A percentile compares a stretch with the other conserved stretches of the same genome.
These are phyloP conservation scores for Ectemnius lituratus DNA, from an alignment of 2,888 invertebrate species.

Conservation along the genomic window DNA sequence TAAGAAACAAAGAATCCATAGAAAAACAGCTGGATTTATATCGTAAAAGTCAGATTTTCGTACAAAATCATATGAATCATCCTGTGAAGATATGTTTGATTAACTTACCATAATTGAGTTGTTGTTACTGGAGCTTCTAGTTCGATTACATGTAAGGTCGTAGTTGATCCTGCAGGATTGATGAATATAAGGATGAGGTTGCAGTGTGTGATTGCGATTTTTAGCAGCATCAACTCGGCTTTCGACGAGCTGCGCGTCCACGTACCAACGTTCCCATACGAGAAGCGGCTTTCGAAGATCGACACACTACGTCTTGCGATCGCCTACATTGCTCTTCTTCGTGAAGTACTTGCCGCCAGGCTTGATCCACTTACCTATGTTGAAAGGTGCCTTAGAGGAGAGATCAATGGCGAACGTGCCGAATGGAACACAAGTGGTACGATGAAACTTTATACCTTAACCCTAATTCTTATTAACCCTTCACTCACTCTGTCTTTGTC, in stretches of 20 bases:
- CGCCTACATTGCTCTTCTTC: constrained; percentile 96
- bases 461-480: no score
- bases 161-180: no score
- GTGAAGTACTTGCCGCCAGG: constrained; percentile 92
- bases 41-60: no score
- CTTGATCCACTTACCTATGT: constrained; percentile 96
- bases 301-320: constrained; percentile 98
- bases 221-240: constrained; percentile 99
- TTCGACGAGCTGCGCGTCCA: constrained; percentile 98
- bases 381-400: constrained; percentile 93
- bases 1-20: background rate
- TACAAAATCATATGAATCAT: no score
- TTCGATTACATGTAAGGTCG: no score
- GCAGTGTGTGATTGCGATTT: constrained; percentile 75
- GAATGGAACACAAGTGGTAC: constrained; percentile 98
- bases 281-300: constrained; percentile 98
- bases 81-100: no score
- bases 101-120: no score
- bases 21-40: no score
- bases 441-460: constrained; percentile 33
- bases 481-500: no score
- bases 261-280: constrained; percentile 99
- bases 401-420: constrained; percentile 91
- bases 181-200: background rate
- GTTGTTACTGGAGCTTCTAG: no score